Percentiles rank a stretch among this genome's conserved stretches.
Conservation (phyloP, 2,113 vertebrate species). For the Mesembrinibis cayennensis region DNA sequence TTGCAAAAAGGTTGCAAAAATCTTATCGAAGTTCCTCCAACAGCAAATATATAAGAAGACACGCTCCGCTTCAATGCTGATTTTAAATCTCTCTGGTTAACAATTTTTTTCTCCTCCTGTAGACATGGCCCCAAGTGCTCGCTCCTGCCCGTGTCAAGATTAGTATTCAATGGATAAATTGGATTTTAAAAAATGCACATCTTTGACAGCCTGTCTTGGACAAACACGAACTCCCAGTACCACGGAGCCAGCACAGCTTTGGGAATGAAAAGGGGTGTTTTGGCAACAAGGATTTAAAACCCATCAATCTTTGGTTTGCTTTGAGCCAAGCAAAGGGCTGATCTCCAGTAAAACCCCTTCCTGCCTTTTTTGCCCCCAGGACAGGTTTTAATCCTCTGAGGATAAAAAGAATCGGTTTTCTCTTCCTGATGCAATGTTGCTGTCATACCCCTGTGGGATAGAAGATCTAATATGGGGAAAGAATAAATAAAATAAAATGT, state of each 20-base stretch:
- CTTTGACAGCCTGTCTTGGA: neutral
- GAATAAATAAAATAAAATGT: neutral
- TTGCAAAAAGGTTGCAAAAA: neutral
- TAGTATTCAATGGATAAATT: neutral
- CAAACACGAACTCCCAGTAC: neutral
- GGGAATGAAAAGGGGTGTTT: slow-evolving; percentile 9
- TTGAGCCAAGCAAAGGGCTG: neutral
- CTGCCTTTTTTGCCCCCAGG: neutral
- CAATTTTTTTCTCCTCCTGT: neutral
- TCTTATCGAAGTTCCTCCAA: neutral
- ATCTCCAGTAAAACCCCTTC: neutral
- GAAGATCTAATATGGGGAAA: neutral
- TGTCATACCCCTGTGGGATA: neutral
- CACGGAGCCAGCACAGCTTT: neutral
- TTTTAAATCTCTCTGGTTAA: neutral
- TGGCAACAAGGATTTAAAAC: slow-evolving; percentile 30
- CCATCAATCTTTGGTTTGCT: neutral
- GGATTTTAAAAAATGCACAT: neutral
- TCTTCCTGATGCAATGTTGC: neutral
- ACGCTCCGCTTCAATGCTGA: neutral
- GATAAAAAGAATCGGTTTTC: neutral
- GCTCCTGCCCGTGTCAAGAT: neutral
- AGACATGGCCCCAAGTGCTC: neutral
- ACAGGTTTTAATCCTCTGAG: neutral
- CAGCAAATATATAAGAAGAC: neutral